A percentile compares a stretch with the other conserved stretches of the same genome.
phyloP scores from a whole-genome alignment of 2,888 invertebrate genomes.

The Lagria hirta region DNA sequence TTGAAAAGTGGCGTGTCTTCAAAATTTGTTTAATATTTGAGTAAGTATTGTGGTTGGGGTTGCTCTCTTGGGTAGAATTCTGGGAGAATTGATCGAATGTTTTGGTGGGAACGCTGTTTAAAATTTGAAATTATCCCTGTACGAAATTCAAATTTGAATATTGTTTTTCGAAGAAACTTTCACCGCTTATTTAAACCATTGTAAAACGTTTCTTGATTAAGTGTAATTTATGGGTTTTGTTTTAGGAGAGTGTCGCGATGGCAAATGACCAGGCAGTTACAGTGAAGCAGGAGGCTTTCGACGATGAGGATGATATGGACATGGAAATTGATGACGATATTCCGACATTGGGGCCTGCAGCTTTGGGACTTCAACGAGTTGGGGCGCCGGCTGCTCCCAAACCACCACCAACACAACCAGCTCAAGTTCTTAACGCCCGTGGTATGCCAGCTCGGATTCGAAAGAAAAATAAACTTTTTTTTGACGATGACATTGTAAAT shows the following conservation, averaged over 20 bases:
- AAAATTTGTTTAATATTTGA: constrained; percentile 26
- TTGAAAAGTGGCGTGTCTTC: constrained; percentile 22
- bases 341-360: constrained; percentile 75
- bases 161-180: constrained; percentile 8
- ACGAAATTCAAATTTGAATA: constrained; percentile 49
- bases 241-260: constrained; percentile 37
- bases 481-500: constrained; percentile 85
- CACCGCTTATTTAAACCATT: constrained; percentile 2
- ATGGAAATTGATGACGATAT: constrained; percentile 64
- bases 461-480: constrained; percentile 83
- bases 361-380: constrained; percentile 78
- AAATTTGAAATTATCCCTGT: constrained; percentile 52
- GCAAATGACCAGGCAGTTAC: constrained; percentile 42
- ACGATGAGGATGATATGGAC: constrained; percentile 61
- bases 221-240: too few relatives aligned
- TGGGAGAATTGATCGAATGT: constrained; percentile 24
- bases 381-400: constrained; percentile 75
- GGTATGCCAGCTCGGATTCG: constrained; percentile 90
- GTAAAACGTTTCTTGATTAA: constrained; percentile 3
- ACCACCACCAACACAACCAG: constrained; percentile 68
- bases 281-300: constrained; percentile 59
- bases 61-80: not conserved
- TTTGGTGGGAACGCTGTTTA: constrained; percentile 43
- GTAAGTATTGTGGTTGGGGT: constrained; percentile 11
- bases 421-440: constrained; percentile 80